phyloP scores from a whole-genome alignment of 2,113 vertebrate species.

The Myotis brandtii region DNA sequence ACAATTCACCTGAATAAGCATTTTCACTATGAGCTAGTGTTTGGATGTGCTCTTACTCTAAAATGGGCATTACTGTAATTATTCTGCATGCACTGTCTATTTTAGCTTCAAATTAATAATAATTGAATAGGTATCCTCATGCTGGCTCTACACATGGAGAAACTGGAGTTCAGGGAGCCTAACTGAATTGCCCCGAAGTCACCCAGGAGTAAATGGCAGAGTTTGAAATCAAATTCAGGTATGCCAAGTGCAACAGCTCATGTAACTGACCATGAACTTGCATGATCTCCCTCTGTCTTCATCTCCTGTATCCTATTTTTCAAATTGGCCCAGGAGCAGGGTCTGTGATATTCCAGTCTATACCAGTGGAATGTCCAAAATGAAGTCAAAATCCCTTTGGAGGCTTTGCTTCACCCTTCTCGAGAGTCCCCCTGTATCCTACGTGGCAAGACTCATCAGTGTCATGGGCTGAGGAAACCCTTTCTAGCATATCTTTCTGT shows the following conservation, averaged over 20 bases:
- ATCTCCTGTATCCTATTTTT: not conserved
- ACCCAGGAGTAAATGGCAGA: not conserved
- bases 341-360: not conserved
- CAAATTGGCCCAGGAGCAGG: not conserved
- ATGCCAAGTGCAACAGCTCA: not conserved
- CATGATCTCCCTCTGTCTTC: not conserved
- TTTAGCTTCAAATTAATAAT: not conserved
- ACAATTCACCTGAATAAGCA: not conserved
- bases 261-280: not conserved
- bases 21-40: not conserved
- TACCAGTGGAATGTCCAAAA: not conserved
- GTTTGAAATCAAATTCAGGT: not conserved
- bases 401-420: not conserved
- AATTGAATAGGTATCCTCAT: not conserved
- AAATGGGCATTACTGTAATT: not conserved
- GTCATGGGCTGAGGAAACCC: not conserved
- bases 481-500: not conserved
- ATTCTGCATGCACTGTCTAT: not conserved
- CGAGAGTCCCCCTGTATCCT: not conserved
- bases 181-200: not conserved
- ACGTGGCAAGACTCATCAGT: not conserved
- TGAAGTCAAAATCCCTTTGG: not conserved
- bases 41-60: not conserved
- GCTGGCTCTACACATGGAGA: not conserved
- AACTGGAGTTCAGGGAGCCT: not conserved